Percentiles rank a stretch among this genome's conserved stretches.
Evolutionary conservation across 2,888 invertebrate species (phyloP).

Genomic region (Drosophila helvetica): DNA sequence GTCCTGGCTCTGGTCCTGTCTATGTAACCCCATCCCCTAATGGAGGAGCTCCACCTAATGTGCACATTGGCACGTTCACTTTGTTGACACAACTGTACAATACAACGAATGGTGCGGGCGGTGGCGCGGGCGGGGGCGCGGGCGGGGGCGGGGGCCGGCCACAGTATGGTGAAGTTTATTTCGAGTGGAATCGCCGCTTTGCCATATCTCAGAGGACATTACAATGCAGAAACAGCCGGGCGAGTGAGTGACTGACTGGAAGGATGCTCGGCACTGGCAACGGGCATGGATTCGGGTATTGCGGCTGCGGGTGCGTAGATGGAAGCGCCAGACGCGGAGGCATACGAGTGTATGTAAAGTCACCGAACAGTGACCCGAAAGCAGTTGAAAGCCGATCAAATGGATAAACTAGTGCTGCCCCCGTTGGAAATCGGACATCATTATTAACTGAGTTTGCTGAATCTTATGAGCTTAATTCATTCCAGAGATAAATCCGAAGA

Average conservation of each 20-base stretch:
- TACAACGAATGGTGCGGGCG: constrained; percentile 32
- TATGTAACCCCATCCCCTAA: not conserved
- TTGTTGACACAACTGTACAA: constrained; percentile 76
- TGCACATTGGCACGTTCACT: constrained; percentile 79
- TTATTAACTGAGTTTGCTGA: not conserved
- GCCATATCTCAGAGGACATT: constrained; percentile 77
- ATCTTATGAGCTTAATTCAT: not conserved
- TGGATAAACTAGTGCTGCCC: no score
- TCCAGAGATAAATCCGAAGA: not conserved
- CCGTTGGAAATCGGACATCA: not conserved
- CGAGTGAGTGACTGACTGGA: constrained; percentile 71
- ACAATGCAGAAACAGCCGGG: constrained; percentile 76
- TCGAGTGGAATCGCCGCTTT: constrained; percentile 78
- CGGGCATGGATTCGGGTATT: no score
- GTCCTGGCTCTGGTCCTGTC: not conserved
- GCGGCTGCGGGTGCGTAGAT: not conserved
- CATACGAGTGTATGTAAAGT: constrained; percentile 5
- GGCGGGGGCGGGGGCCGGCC: not conserved
- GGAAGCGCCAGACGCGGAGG: constrained; percentile 19
- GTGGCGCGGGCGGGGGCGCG: not conserved
- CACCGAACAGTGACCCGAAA: constrained; percentile 12
- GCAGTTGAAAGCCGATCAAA: not conserved
- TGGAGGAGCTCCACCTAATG: constrained; percentile 63
- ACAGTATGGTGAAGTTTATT: constrained; percentile 66
- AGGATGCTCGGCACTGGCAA: constrained; percentile 35